These are phyloP conservation scores for Dendrocopos noguchii DNA, from an alignment of 2,113 vertebrate genomes.

Conservation along the genomic window DNA sequence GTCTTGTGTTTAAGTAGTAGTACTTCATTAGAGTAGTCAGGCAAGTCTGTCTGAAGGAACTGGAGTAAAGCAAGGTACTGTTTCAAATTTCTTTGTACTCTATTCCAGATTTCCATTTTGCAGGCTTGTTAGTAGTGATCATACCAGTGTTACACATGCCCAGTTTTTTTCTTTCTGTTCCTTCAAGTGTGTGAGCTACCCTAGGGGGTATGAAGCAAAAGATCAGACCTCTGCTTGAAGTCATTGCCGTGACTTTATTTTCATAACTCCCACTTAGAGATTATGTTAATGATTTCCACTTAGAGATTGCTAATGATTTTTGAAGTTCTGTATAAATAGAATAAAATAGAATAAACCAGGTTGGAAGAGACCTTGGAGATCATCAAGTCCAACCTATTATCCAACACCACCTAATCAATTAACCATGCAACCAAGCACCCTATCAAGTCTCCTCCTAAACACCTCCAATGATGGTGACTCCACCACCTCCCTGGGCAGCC, in stretches of 20 bases:
- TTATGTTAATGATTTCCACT: background rate
- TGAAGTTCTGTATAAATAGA: background rate
- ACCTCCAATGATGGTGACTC: no score
- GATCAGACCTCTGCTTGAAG: background rate
- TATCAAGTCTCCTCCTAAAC: no score
- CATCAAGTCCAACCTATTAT: no score
- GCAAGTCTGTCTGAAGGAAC: background rate
- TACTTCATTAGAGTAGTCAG: background rate
- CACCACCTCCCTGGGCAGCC: no score
- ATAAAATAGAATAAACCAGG: no score
- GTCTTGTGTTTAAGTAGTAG: background rate
- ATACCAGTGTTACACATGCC: background rate
- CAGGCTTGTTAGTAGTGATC: background rate
- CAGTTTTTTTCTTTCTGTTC: background rate
- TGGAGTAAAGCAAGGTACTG: background rate
- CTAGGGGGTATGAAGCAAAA: background rate
- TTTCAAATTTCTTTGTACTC: background rate
- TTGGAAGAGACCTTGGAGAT: no score
- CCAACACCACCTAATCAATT: no score
- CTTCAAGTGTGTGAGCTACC: background rate
- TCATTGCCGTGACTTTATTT: background rate
- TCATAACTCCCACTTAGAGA: background rate
- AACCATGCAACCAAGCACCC: no score
- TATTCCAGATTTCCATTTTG: background rate
- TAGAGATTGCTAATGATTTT: background rate